Evolutionary conservation across 2,888 invertebrate species (phyloP).

Genomic region (Nomada flava): DNA sequence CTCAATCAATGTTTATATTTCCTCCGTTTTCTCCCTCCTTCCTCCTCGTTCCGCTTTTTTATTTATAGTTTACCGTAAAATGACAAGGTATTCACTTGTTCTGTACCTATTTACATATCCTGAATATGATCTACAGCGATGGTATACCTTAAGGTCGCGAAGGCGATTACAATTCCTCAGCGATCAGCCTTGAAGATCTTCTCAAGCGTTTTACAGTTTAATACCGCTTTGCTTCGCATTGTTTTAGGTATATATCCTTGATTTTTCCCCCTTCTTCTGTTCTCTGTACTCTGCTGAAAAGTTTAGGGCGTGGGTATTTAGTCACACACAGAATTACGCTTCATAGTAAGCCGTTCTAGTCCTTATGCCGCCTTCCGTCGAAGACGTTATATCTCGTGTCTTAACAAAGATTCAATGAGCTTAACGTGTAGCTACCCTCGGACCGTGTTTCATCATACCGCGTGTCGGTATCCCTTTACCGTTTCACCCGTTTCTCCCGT

Average conservation of each 20-base stretch:
- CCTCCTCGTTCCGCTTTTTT: constrained; percentile 31
- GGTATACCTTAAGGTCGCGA: constrained; percentile 45
- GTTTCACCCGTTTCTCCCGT: background rate
- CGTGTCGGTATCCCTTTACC: constrained; percentile 65
- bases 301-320: constrained; percentile 32
- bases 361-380: constrained; percentile 52
- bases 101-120: constrained; percentile 56
- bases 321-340: constrained; percentile 63
- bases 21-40: constrained; percentile 24
- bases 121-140: constrained; percentile 58
- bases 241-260: constrained; percentile 33
- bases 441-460: constrained; percentile 80
- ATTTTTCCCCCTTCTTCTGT: constrained; percentile 37
- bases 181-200: constrained; percentile 59
- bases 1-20: constrained; percentile 34
- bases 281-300: constrained; percentile 29
- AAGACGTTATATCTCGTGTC: constrained; percentile 48
- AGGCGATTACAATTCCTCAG: constrained; percentile 54
- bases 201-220: constrained; percentile 44
- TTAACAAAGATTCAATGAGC: constrained; percentile 51
- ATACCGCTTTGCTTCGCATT: constrained; percentile 38
- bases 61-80: constrained; percentile 32
- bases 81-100: constrained; percentile 31
- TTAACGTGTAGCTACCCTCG: constrained; percentile 83
- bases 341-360: constrained; percentile 64